Evolutionary conservation across 1,140 invertebrate species (phyloP), one percentile per base, ranked within the genome.

Genomic region (Drosophila serrata): DNA sequence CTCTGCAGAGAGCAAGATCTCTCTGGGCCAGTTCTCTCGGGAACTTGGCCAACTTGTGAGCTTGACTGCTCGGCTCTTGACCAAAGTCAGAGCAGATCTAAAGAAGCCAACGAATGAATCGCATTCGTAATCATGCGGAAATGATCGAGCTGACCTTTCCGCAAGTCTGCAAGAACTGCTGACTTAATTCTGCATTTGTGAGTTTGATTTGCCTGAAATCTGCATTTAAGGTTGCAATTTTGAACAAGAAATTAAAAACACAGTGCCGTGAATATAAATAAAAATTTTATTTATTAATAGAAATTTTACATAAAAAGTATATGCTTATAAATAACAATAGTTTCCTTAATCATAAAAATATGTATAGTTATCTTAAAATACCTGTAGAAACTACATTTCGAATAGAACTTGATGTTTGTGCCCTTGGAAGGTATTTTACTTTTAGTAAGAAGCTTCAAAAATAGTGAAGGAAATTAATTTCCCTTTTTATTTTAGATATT

Each of bases 121-220:
- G 79, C 57, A 78, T 82, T 91, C 77, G 88, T 78, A 85, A 91
- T 91, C 81, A 91, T 91, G 88, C 88, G 88, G 88, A 91, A 91
- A 91, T 91, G 88, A 91, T 88, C 88, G 73, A 79, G 68, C 76
- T 85, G 88, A 91, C 88, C 88, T 91, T 91, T 91, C 73, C 60
- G 79, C 79, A 85, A 76, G 70, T 85, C 68, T 48, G 58, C 19
- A 37, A 37, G 17, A 45, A 46, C 40, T 64, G 31, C 17, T n/a
- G 35, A 9, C n/a, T 48, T 33, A 11, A 56, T 60, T 56, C 46
- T 70, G 39, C 17, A 29, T 35, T 49, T 48, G 13, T 22, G 24
- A 29, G 13, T 33, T 17, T 42, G 29, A 48, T 56, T 46, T 40
- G 11, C 62, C 11, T 56, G 7, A 43, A 39, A 35, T 57, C 29